phyloP scores from a whole-genome alignment of 1,140 invertebrate genomes.

The Bombus fervidus region DNA sequence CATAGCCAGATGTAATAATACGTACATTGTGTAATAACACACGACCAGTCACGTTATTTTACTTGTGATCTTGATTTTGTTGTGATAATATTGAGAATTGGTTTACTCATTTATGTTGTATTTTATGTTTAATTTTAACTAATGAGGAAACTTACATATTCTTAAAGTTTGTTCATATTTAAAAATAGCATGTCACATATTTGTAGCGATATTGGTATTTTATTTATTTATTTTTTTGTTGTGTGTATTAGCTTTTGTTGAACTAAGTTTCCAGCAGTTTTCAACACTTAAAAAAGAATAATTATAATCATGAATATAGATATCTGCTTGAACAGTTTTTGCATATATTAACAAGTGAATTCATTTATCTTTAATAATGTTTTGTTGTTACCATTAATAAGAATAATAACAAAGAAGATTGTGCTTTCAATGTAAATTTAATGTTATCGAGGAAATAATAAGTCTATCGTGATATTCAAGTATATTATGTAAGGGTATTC shows the following conservation, averaged over 20 bases:
- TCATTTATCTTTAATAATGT: background rate
- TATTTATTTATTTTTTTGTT: conserved; percentile 31
- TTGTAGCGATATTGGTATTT: conserved; percentile 33
- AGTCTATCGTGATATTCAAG: background rate
- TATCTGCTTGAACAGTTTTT: background rate
- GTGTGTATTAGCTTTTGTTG: conserved; percentile 15
- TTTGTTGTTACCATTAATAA: background rate
- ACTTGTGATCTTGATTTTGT: conserved; percentile 61
- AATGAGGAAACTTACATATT: conserved; percentile 82
- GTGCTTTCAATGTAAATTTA: conserved; percentile 13
- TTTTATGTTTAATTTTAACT: conserved; percentile 73
- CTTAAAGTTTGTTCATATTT: conserved; percentile 48
- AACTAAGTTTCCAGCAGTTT: conserved; percentile 38
- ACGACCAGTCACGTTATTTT: conserved; percentile 39
- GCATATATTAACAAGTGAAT: background rate
- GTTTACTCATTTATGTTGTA: conserved; percentile 67
- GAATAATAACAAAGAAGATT: background rate
- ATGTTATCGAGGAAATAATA: conserved; percentile 27
- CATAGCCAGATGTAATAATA: conserved; percentile 43
- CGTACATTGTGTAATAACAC: conserved; percentile 35
- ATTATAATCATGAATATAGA: background rate
- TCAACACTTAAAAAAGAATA: conserved; percentile 40
- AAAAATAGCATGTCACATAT: conserved; percentile 25
- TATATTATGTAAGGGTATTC: background rate
- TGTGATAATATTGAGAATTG: conserved; percentile 69